phyloP scores from a whole-genome alignment of 2,888 invertebrate species.

The Drosophila paranaensis region DNA sequence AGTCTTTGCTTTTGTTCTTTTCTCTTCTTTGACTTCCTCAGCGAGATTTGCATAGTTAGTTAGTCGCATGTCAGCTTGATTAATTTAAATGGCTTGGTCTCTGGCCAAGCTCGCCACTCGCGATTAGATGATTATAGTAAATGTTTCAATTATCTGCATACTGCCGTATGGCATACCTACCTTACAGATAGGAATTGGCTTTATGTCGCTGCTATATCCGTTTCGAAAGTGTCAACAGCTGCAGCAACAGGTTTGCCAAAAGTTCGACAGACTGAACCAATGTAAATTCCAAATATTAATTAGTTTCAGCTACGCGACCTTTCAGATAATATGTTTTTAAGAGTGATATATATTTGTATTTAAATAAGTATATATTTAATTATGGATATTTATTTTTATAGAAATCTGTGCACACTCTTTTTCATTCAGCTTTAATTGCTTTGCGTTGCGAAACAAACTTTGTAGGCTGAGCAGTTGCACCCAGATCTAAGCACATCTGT shows the following conservation, averaged over 20 bases:
- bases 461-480: slow-evolving; percentile 38
- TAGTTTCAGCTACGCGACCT: slow-evolving; percentile 6
- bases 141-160: slow-evolving; percentile 34
- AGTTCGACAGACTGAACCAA: neutral
- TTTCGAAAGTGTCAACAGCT: slow-evolving; percentile 31
- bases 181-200: slow-evolving; percentile 34
- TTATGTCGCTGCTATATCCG: slow-evolving; percentile 30
- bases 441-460: slow-evolving; percentile 32
- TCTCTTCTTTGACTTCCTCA: slow-evolving; percentile 57
- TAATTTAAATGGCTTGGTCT: slow-evolving; percentile 56
- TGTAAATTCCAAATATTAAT: slow-evolving; percentile 30
- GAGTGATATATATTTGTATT: neutral
- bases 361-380: neutral
- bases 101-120: slow-evolving; percentile 10
- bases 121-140: slow-evolving; percentile 38
- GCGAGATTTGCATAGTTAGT: slow-evolving; percentile 66
- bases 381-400: neutral
- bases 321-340: neutral
- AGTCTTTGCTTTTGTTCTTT: slow-evolving; percentile 7
- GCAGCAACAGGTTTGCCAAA: slow-evolving; percentile 54
- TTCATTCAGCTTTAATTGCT: slow-evolving; percentile 19
- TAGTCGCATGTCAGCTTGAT: slow-evolving; percentile 52
- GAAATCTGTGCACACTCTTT: slow-evolving; percentile 10
- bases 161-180: slow-evolving; percentile 34
- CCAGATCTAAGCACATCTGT: slow-evolving; percentile 23